Base-by-base conservation (phyloP, 2,113 vertebrate species). In the Paramormyrops kingsleyae region DNA sequence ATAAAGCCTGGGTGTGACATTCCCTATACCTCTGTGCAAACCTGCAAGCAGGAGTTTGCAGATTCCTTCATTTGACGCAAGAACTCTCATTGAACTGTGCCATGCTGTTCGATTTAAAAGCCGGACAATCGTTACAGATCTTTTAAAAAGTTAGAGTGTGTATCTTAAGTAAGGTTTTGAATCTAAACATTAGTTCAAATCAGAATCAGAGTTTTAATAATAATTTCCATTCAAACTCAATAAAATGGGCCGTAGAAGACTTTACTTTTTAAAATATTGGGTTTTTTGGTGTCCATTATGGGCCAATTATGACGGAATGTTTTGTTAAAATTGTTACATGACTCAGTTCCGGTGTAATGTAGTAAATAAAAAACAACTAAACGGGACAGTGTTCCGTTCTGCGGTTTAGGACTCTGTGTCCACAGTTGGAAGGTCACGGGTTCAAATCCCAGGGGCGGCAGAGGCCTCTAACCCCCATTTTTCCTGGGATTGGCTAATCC, bases 21-120 rank as follows among this genome's bases (percentile, higher is more conserved):
- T 92, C 93, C 93, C 90, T 93, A 93, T 92, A 35, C 91, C 89
- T 90, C 90, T 94, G 93, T 89, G 90, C 62, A 91, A 84, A 91
- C 91, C 70, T 89, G 19, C 90, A 86, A 19, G 87, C 83, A 44
- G 88, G 53, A 88, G 52, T 85, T 74, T 8, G 56, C 39, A 87
- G 27, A 90, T 83, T 92, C 88, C 85, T 80, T 85, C 70, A 77
- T 87, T 42, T 89, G 62, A 89, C 47, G 77, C 52, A 35, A 83
- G n/a, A 88, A 87, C 39, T 52, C 35, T 50, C 59, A 50, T 49
- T 74, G 39, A 90, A 87, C 9, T 50, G 5, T 46, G n/a, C 12
- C 31, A 9, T 21, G 59, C 19, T 70, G n/a, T 70, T 70, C 62
- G n/a, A 3, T 31, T 31, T 70, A 31, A 70, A 70, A 70, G 10